Base-by-base conservation (phyloP, 2,888 invertebrate genomes). In the Eupithecia insigniata region DNA sequence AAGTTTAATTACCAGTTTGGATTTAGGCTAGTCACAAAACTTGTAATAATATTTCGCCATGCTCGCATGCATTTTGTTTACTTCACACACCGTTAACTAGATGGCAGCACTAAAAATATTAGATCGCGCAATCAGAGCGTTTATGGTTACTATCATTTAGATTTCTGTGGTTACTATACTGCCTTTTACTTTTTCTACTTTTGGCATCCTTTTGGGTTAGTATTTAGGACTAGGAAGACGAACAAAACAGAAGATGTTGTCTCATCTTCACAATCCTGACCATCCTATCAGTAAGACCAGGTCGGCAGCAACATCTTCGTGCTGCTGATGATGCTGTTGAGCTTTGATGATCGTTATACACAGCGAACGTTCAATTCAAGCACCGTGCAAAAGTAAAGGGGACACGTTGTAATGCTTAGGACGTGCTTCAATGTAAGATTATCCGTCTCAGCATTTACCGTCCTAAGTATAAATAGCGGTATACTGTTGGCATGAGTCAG, bases 371-470 rank as follows among this genome's bases (percentile, higher is more conserved):
- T 60, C 18, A 18, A 43, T 43, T 18, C 16, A 18, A 5, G 8
- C 22, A 60, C 30, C 2, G 18, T 60, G 60, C 60, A 18, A 30
- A 60, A 60, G 60, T 60, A 60, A 60, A 60, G 60, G 22, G 60
- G 30, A 60, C 60, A 5, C n/a, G n/a, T 8, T 30, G 60, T 60
- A 30, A 60, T 30, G 60, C 18, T 60, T 30, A 8, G 18, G 30
- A 60, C 60, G 60, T 60, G 60, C 60, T 60, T 55, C 26, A 30
- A 60, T 60, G 60, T 1, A 60, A 60, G 30, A 66, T 66, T 22
- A 51, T 51, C 46, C 46, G n/a, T 51, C 22, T 51, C 22, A 55
- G 55, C 26, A 14, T 26, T 26, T 55, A 55, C 55, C 55, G 55
- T n/a, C 2, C 51, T 51, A 0, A 55, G 55, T 26, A 51, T 26